Evolutionary conservation across 2,888 invertebrate genomes (phyloP), one percentile per base, ranked within the genome.

Genomic region (Girardia tigrina): DNA sequence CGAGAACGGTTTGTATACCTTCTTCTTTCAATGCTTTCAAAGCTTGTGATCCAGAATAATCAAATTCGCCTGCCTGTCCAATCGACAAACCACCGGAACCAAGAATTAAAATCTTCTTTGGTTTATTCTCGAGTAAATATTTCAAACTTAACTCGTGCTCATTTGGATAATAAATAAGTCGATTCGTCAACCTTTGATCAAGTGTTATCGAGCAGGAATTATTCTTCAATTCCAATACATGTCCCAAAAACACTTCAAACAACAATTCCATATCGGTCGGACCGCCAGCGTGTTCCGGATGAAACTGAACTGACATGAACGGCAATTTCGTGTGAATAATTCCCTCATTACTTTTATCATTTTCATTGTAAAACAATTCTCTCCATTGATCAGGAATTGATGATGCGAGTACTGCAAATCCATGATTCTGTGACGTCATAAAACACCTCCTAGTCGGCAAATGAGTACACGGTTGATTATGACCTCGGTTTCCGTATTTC

Each of bases 1-100:
- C 95, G 0, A 99, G 86, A 4, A 98, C 90, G 0, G 94, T 95
- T 84, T 92, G 90, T 76, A 98, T 91, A 78, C 90, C 90, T 84
- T 94, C 93, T 85, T 99, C 98, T 79, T 90, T 89, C 82, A 99
- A 86, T 0, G 98, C 98, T 86, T 98, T 98, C 71, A 98, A 92
- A 0, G 87, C 87, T 84, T 97, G 97, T 0, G 95, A 94, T 0
- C 98, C 97, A 0, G 95, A 97, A 85, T 98, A 98, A 85, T 98
- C 98, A 83, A 98, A 98, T 86, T 98, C 97, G 1, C 97, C 97
- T 1, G 97, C 98, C 86, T 98, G 97, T 2, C 98, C 98, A 79
- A 99, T 94, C n/a, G 92, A 92, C 23, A 94, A 86, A 0, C 94
- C 94, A 12, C 94, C 94, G 0, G 93, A 93, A 0, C 94, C 94